phyloP scores from a whole-genome alignment of 2,888 invertebrate genomes.

The Rhopalosiphum nymphaeae region DNA sequence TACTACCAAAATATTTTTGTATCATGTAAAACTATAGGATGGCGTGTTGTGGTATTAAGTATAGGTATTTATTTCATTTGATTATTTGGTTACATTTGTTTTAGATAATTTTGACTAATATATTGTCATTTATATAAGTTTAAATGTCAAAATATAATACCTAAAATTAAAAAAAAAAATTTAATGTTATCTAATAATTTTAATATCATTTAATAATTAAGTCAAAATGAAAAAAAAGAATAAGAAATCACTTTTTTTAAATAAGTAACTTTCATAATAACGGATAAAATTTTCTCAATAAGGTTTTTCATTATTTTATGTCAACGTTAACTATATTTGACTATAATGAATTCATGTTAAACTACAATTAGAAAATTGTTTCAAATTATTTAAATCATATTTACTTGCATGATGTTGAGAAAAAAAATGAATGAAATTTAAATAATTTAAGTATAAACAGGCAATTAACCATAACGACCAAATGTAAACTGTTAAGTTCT shows the following conservation, averaged over 20 bases:
- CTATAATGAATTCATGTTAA: constrained; percentile 4
- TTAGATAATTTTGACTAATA: neutral
- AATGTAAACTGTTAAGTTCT: neutral
- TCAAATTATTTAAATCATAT: constrained; percentile 2
- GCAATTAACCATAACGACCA: constrained; percentile 9
- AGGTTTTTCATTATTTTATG: constrained; percentile 14
- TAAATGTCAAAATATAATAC: neutral
- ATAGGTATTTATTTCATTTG: neutral
- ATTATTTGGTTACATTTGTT: neutral
- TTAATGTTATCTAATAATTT: neutral
- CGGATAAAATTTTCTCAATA: neutral
- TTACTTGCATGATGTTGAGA: neutral
- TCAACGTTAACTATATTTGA: constrained; percentile 9
- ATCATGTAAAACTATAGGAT: neutral
- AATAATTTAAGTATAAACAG: constrained; percentile 34
- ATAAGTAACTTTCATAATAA: neutral
- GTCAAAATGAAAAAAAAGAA: neutral
- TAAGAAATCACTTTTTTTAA: neutral
- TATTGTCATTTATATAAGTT: neutral
- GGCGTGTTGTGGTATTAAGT: neutral
- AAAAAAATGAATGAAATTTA: neutral
- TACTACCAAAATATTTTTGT: neutral
- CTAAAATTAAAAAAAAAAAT: neutral
- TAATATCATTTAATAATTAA: neutral
- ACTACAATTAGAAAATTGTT: constrained; percentile 7